These are phyloP conservation scores for Stenchaetothrips biformis DNA, from an alignment of 2,888 invertebrate species.

Conservation along the genomic window DNA sequence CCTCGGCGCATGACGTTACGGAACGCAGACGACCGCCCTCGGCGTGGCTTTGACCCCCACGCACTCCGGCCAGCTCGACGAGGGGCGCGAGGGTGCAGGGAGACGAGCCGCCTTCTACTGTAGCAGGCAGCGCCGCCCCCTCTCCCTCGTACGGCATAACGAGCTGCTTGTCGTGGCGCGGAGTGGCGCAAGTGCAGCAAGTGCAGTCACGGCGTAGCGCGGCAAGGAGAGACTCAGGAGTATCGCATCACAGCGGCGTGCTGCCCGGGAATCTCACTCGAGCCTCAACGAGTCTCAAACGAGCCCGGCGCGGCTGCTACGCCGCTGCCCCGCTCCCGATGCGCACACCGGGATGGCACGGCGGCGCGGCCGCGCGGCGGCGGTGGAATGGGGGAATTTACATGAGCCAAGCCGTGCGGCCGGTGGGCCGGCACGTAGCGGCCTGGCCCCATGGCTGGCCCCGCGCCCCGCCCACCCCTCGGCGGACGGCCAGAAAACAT, in stretches of 20 bases:
- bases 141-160: no score
- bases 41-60: not conserved
- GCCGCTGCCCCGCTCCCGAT: not conserved
- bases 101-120: no score
- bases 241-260: no score
- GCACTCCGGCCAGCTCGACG: no score
- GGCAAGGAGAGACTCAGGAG: no score
- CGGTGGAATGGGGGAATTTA: not conserved
- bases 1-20: not conserved
- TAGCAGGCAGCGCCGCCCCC: no score
- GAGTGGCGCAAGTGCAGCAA: no score
- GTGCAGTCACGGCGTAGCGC: no score
- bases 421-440: constrained; percentile 13
- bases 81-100: no score
- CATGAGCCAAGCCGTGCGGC: constrained; percentile 3
- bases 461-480: not conserved
- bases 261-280: no score
- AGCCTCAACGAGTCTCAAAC: no score
- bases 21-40: not conserved
- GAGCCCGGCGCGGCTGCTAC: not conserved
- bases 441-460: not conserved
- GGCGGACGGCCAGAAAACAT: not conserved
- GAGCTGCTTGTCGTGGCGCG: no score
- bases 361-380: not conserved
- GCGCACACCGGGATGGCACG: not conserved